Conservation (phyloP, 2,113 vertebrate species). For the Gymnogyps californianus region DNA sequence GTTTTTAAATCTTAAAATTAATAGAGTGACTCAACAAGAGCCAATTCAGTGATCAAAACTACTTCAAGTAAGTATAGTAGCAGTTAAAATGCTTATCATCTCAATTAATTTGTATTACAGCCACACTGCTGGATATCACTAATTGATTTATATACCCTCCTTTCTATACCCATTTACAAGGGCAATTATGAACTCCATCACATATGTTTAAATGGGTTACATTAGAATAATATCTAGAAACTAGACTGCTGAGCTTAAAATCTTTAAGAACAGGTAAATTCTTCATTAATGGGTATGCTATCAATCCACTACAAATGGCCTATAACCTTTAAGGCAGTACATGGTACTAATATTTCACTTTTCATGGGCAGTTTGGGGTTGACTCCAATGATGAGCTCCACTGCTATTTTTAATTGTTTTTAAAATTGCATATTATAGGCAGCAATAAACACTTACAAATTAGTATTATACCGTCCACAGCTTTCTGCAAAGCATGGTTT, state of each 20-base stretch:
- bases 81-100: conserved; percentile 43
- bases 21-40: conserved; percentile 27
- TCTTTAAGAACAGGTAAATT: conserved; percentile 43
- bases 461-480: conserved; percentile 35
- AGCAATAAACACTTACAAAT: conserved; percentile 59
- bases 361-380: conserved; percentile 29
- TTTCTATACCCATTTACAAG: conserved; percentile 56
- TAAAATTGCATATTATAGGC: conserved; percentile 60
- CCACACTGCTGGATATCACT: conserved; percentile 36
- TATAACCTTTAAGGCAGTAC: background rate
- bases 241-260: conserved; percentile 30
- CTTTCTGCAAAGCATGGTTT: conserved; percentile 68
- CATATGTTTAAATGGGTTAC: conserved; percentile 45
- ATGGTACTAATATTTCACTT: background rate
- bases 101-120: conserved; percentile 65
- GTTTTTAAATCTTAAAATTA: conserved; percentile 45
- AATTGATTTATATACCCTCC: conserved; percentile 66
- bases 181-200: conserved; percentile 52
- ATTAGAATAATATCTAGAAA: conserved; percentile 30
- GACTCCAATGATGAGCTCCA: conserved; percentile 22
- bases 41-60: conserved; percentile 34
- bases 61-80: conserved; percentile 12
- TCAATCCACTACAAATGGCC: background rate
- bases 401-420: conserved; percentile 43
- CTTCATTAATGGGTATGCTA: conserved; percentile 14